A percentile compares a stretch with the other conserved stretches of the same genome.
Conservation (phyloP, 2,113 vertebrate species). For the Percopsis transmontana region DNA sequence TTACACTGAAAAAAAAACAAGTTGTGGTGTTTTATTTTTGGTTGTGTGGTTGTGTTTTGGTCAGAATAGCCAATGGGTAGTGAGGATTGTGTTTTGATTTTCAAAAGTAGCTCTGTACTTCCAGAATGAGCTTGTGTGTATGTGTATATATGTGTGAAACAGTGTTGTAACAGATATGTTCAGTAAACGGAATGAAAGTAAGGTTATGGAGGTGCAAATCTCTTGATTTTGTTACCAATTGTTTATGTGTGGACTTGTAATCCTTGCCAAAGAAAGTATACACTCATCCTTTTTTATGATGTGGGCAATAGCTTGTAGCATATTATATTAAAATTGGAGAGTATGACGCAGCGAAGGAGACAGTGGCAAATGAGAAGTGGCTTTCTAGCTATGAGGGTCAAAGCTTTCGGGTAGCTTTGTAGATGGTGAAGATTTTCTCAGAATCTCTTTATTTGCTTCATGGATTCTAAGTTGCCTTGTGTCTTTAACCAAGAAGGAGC, state of each 20-base stretch:
- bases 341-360: too few relatives aligned
- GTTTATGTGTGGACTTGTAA: neutral
- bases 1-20: conserved; percentile 60
- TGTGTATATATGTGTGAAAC: conserved; percentile 43
- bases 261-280: too few relatives aligned
- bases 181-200: neutral
- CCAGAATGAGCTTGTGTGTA: conserved; percentile 32
- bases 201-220: neutral
- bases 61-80: conserved; percentile 2
- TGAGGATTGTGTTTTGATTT: neutral
- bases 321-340: too few relatives aligned
- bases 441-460: conserved; percentile 30
- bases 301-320: neutral
- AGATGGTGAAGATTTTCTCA: conserved; percentile 17
- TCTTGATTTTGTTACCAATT: conserved; percentile 16
- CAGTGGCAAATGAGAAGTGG: too few relatives aligned
- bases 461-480: conserved; percentile 46
- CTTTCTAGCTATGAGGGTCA: conserved; percentile 7
- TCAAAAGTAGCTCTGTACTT: conserved; percentile 34
- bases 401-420: neutral
- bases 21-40: conserved; percentile 15
- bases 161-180: conserved; percentile 20
- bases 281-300: neutral
- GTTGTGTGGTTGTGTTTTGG: conserved; percentile 39
- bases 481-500: conserved; percentile 7